phyloP scores from a whole-genome alignment of 2,113 vertebrate species.

The Glaucidium brasilianum region DNA sequence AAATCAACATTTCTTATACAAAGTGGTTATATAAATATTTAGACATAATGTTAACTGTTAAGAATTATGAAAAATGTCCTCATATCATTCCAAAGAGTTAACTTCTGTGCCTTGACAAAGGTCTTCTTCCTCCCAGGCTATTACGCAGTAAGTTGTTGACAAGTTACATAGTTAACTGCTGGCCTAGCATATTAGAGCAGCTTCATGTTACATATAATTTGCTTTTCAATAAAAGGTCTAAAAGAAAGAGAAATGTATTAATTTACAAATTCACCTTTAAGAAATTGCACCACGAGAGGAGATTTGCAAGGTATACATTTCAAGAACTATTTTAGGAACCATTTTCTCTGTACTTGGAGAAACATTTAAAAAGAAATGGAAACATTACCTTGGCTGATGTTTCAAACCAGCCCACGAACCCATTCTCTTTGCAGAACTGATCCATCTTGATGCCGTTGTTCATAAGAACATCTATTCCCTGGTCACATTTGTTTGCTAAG shows the following conservation, averaged over 20 bases:
- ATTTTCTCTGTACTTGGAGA: not conserved
- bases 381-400: slow-evolving; percentile 83
- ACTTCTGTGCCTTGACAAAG: not conserved
- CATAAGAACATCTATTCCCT: slow-evolving; percentile 75
- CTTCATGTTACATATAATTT: not conserved
- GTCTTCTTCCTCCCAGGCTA: not conserved
- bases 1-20: not conserved
- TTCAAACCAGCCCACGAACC: slow-evolving; percentile 84
- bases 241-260: not conserved
- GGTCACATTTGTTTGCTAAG: slow-evolving; percentile 84
- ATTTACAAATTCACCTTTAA: not conserved
- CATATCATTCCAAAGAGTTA: not conserved
- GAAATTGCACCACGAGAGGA: not conserved
- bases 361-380: not conserved
- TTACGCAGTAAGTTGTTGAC: not conserved
- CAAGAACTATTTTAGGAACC: not conserved
- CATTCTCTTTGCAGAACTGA: slow-evolving; percentile 84
- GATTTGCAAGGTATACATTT: not conserved
- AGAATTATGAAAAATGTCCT: not conserved
- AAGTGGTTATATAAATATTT: not conserved
- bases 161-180: not conserved
- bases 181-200: not conserved
- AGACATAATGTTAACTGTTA: not conserved
- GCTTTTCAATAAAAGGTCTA: not conserved
- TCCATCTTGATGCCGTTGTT: slow-evolving; percentile 84